Evolutionary conservation across 2,113 vertebrate species (phyloP).

Genomic region (Willisornis vidua): DNA sequence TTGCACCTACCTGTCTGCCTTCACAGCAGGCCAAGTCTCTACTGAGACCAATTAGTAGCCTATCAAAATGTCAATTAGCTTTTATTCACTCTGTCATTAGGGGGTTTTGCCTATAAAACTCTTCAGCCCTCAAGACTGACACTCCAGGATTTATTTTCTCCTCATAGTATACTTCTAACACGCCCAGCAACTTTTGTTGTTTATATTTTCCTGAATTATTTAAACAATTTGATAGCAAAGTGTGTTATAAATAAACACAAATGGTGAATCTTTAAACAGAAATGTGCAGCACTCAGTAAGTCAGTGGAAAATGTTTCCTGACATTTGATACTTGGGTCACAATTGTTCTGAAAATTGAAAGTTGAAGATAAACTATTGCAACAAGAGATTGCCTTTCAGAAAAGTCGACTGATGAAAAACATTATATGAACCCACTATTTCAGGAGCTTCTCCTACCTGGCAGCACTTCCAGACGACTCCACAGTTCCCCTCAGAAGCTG

Average conservation of each 20-base stretch:
- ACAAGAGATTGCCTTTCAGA: neutral
- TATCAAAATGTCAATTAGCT: neutral
- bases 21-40: neutral
- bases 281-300: neutral
- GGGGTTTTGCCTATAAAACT: neutral
- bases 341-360: neutral
- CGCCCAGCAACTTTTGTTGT: neutral
- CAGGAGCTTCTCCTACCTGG: neutral
- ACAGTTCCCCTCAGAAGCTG: neutral
- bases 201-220: neutral
- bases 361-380: neutral
- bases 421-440: neutral
- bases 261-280: neutral
- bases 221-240: neutral
- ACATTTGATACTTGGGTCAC: neutral
- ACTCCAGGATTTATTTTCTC: neutral
- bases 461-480: neutral
- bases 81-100: neutral
- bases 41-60: neutral
- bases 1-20: neutral
- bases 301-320: neutral
- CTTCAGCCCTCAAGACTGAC: neutral
- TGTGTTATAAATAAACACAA: neutral
- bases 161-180: neutral
- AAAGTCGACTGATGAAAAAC: neutral